Base-by-base conservation (phyloP, 2,113 vertebrate genomes). In the Parotia lawesii region DNA sequence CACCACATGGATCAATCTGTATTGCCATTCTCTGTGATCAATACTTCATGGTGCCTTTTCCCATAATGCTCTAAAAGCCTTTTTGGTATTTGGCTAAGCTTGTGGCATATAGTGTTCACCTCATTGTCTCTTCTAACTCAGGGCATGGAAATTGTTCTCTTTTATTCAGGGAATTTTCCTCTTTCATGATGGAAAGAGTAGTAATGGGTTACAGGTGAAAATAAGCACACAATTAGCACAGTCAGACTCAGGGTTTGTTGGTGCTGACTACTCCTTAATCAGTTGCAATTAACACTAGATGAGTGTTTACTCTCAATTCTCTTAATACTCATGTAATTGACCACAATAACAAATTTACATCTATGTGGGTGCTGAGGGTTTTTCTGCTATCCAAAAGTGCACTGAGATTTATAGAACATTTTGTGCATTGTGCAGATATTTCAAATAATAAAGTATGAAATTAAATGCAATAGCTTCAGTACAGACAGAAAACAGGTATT, bases 201-300 rank as follows among this genome's bases (percentile, higher is more conserved):
- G 90, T 65, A 93, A 87, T 78, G 75, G 40, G 44, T 93, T 91
- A 95, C 78, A 85, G 94, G 90, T 95, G 85, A 92, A 95, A 95
- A 96, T 72, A 85, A 96, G 73, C 35, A 57, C 69, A 94, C 80
- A 91, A 94, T 97, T 97, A 96, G 58, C 35, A 6, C 90, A 96
- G 89, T 77, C 70, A 87, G 86, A 86, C 75, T 96, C 18, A 1
- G 56, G 65, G 40, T 85, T 89, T 93, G 85, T 83, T 95, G 75
- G n/a, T 92, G 58, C 78, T 89, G 76, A 51, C 93, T 91, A 77
- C 65, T 94, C 78, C 81, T 96, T 90, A 96, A 97, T 97, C 90
- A 85, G 79, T 57, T 83, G 85, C 73, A 94, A 94, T 96, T 96
- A 96, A 81, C 76, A 87, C 17, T 66, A 72, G 85, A 91, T 93